These are phyloP conservation scores for Caenorhabditis virilis DNA, from an alignment of 2,888 invertebrate genomes.

Conservation along the genomic window DNA sequence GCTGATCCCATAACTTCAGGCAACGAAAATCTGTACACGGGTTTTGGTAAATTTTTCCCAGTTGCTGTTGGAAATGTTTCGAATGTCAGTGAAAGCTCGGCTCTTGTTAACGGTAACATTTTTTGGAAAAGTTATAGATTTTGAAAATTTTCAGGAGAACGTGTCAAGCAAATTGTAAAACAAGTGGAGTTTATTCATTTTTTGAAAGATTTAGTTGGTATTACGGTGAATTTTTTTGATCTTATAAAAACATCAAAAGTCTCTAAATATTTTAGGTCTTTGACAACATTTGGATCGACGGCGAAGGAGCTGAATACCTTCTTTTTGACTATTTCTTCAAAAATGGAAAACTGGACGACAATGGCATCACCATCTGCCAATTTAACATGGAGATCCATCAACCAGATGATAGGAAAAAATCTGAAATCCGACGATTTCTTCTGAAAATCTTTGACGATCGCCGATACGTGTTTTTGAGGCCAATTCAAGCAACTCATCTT, in stretches of 20 bases:
- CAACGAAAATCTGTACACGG: too few species aligned
- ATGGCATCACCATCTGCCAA: slow-evolving; percentile 3
- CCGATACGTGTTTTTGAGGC: background rate
- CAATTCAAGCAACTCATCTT: background rate
- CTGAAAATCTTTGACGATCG: background rate
- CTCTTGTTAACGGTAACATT: too few species aligned
- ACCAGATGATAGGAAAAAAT: background rate
- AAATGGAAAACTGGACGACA: background rate
- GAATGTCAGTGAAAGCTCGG: too few species aligned
- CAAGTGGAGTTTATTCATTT: background rate
- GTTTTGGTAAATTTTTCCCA: too few species aligned
- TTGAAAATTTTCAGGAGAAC: background rate
- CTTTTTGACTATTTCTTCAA: background rate
- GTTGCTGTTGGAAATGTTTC: too few species aligned
- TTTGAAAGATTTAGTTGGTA: background rate
- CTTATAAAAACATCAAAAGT: background rate
- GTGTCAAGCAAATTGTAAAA: background rate
- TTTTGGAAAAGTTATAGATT: too few species aligned
- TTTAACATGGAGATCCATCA: slow-evolving; percentile 2
- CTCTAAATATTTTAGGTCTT: background rate
- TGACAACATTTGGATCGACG: slow-evolving; percentile 6
- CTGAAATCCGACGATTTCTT: background rate
- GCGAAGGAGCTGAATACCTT: slow-evolving; percentile 2
- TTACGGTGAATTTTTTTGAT: background rate
- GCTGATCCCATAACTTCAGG: too few species aligned